Base-by-base conservation (phyloP, 2,113 vertebrate genomes). In the Spilogale gracilis region DNA sequence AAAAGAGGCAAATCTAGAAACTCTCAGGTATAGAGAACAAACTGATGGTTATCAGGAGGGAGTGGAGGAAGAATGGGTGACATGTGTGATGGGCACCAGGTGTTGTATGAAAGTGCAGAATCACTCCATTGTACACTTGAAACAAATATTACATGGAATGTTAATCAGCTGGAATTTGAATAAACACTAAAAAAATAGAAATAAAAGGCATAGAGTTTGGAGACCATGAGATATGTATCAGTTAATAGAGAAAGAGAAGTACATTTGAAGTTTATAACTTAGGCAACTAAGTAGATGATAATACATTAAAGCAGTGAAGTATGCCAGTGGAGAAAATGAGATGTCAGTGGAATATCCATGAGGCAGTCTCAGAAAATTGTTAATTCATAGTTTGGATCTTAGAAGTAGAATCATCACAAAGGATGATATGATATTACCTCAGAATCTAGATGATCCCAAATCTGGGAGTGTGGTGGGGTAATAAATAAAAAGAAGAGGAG, bases 361-460 rank as follows among this genome's bases (percentile, higher is more conserved):
- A 84, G 17, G 38, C 89, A 93, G 89, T 18, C 48, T 76, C 50
- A 89, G 45, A 76, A 89, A 67, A 25, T 23, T 80, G 45, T 52
- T 43, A 3, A 76, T 56, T 73, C 30, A 12, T 9, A 32, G 38
- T 30, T 38, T 76, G 23, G 20, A 52, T 92, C 67, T 54, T 54
- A 81, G n/a, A 94, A 48, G 50, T 52, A 20, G 38, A 84, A 96
- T 88, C 32, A 48, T 85, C 20, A 67, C 69, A 25, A 91, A 83
- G 63, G 48, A 71, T 6, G 14, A 2, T 58, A 13, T 32, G 23
- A 2, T 48, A 71, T 71, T 16, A 14, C 9, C 30, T 20, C n/a
- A 45, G 52, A 25, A 30, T 86, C n/a, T 71, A 32, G 73, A 85
- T 58, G 63, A 27, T 73, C 52, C 17, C 32, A 73, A 65, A 17